Conservation (phyloP, 2,888 invertebrate species). For the Pharmacophagus antenor region DNA sequence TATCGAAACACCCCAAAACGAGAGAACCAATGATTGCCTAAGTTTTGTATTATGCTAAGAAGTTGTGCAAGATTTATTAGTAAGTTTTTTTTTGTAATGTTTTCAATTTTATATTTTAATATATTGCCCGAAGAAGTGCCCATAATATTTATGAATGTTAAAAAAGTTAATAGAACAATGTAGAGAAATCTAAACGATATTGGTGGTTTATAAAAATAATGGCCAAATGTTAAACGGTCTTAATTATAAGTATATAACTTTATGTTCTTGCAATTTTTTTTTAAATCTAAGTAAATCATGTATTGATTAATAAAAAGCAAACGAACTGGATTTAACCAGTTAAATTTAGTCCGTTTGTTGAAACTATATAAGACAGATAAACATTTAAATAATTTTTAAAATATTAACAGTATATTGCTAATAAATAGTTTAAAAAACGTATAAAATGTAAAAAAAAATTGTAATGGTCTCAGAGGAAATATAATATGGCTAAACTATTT, state of each 20-base stretch:
- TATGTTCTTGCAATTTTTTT: background rate
- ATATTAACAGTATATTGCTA: constrained; percentile 14
- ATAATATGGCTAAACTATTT: constrained; percentile 46
- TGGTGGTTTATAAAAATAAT: background rate
- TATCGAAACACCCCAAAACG: constrained; percentile 37
- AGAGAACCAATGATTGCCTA: constrained; percentile 39
- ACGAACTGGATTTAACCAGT: constrained; percentile 72
- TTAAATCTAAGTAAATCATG: background rate
- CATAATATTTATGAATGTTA: constrained; percentile 31
- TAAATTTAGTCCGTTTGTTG: constrained; percentile 65
- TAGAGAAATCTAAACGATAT: background rate
- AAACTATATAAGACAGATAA: constrained; percentile 37
- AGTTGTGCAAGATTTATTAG: constrained; percentile 52
- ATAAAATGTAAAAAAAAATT: constrained; percentile 28
- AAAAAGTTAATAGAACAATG: constrained; percentile 24
- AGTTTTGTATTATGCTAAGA: constrained; percentile 40
- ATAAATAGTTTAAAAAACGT: constrained; percentile 24
- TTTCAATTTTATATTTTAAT: constrained; percentile 28
- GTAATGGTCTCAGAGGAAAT: constrained; percentile 4
- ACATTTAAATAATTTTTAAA: background rate
- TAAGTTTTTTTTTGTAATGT: constrained; percentile 24
- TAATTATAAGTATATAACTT: background rate
- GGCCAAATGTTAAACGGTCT: constrained; percentile 5
- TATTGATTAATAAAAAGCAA: constrained; percentile 41
- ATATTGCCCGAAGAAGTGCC: constrained; percentile 19